Percentiles rank a stretch among this genome's conserved stretches.
Evolutionary conservation across 2,888 invertebrate genomes (phyloP).

Genomic region (Troglohyphantes excavatus): DNA sequence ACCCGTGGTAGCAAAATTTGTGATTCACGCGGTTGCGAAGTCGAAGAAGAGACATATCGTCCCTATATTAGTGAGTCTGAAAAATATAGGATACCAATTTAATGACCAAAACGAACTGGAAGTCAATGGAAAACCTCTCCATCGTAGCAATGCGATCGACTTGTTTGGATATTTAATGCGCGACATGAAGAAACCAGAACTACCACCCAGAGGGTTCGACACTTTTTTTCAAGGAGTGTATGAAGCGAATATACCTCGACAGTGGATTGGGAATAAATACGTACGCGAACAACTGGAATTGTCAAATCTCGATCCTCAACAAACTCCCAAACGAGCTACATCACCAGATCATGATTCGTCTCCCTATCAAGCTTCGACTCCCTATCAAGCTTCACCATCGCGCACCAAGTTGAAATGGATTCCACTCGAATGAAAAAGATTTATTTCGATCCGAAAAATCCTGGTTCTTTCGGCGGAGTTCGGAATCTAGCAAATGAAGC

Average conservation of each 20-base stretch:
- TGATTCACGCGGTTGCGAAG: neutral
- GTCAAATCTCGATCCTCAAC: no score
- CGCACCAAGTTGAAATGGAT: no score
- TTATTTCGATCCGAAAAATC: neutral
- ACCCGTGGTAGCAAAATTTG: no score
- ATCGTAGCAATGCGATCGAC: neutral
- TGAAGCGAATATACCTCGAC: neutral
- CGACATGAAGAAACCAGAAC: neutral
- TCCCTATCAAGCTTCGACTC: no score
- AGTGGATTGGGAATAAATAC: slow-evolving; percentile 23
- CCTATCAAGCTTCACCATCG: no score
- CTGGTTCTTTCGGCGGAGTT: neutral
- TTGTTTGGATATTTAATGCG: neutral
- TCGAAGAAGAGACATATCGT: neutral
- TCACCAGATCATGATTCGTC: no score
- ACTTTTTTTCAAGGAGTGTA: neutral
- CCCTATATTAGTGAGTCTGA: slow-evolving; percentile 11
- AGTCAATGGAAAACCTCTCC: slow-evolving; percentile 6
- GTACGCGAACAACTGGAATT: neutral
- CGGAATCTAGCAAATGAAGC: no score
- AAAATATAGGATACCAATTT: slow-evolving; percentile 4
- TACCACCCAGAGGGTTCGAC: neutral
- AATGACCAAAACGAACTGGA: slow-evolving; percentile 11
- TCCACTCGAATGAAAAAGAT: no score
- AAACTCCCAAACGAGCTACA: no score